phyloP scores from a whole-genome alignment of 2,888 invertebrate genomes.

The Globia sparganii region DNA sequence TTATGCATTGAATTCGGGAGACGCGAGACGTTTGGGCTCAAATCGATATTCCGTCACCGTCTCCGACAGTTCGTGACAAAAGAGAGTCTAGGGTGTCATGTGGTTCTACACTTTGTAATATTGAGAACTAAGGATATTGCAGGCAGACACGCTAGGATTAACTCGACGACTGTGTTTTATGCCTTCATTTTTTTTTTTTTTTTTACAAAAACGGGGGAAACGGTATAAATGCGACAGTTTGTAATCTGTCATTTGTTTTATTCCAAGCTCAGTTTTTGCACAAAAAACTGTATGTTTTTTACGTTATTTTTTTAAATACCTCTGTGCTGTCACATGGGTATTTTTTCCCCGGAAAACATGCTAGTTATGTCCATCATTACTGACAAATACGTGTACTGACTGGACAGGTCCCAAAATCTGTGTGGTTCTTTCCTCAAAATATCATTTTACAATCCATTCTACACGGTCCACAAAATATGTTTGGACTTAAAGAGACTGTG shows the following conservation, averaged over 20 bases:
- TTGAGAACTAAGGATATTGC: slow-evolving; percentile 46
- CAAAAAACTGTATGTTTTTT: not conserved
- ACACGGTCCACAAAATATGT: not conserved
- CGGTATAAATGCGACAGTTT: slow-evolving; percentile 20
- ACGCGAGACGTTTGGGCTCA: slow-evolving; percentile 23
- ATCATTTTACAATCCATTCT: not conserved
- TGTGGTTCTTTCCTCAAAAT: not conserved
- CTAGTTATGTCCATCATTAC: not conserved
- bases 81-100: slow-evolving; percentile 33
- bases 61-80: slow-evolving; percentile 35
- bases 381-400: not conserved
- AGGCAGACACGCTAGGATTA: slow-evolving; percentile 42
- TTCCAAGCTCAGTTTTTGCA: not conserved
- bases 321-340: too few species aligned
- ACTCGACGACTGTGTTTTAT: not conserved
- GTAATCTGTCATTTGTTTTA: slow-evolving; percentile 14
- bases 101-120: slow-evolving; percentile 35
- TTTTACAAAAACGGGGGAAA: slow-evolving; percentile 21
- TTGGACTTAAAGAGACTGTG: not conserved
- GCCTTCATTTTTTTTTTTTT: slow-evolving; percentile 17
- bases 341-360: not conserved
- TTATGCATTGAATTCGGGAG: slow-evolving; percentile 53
- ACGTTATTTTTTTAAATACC: not conserved
- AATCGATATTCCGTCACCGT: slow-evolving; percentile 56
- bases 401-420: not conserved